These are phyloP conservation scores for Athalia rosae DNA, from an alignment of 2,888 invertebrate species.

Conservation along the genomic window DNA sequence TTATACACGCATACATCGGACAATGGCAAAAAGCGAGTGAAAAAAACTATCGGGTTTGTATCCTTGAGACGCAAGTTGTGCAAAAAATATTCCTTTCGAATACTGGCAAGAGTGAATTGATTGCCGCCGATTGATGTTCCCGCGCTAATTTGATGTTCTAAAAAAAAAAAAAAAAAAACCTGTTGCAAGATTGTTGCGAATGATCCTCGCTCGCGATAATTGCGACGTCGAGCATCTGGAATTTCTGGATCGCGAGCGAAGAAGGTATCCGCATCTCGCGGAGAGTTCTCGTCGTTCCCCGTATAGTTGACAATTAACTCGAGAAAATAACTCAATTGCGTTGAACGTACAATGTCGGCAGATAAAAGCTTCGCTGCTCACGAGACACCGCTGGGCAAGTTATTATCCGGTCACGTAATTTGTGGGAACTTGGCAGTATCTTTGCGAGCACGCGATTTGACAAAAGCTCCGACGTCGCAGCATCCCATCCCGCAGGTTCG, in stretches of 20 bases:
- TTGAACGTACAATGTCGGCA: constrained; percentile 12
- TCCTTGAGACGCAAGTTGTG: too few species aligned
- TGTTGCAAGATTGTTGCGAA: neutral
- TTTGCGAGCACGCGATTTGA: constrained; percentile 40
- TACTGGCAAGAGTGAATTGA: too few species aligned
- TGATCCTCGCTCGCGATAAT: neutral
- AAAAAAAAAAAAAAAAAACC: too few species aligned
- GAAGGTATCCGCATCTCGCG: neutral
- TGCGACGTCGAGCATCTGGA: neutral
- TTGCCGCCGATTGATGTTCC: too few species aligned
- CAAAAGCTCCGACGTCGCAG: neutral
- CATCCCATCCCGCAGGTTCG: neutral
- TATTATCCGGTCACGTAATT: constrained; percentile 49
- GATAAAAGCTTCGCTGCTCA: constrained; percentile 7
- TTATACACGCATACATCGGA: too few species aligned
- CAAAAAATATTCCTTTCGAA: too few species aligned
- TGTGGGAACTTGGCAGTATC: constrained; percentile 52
- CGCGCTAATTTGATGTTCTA: too few species aligned
- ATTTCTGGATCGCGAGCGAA: too few species aligned
- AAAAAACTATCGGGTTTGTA: too few species aligned
- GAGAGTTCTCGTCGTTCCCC: neutral
- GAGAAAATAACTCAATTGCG: constrained; percentile 1
- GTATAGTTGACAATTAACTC: neutral
- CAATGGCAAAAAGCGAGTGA: too few species aligned
- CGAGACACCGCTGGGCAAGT: constrained; percentile 43